Conservation (phyloP, 2,888 invertebrate genomes). For the Epiperipatus broadwayi region DNA sequence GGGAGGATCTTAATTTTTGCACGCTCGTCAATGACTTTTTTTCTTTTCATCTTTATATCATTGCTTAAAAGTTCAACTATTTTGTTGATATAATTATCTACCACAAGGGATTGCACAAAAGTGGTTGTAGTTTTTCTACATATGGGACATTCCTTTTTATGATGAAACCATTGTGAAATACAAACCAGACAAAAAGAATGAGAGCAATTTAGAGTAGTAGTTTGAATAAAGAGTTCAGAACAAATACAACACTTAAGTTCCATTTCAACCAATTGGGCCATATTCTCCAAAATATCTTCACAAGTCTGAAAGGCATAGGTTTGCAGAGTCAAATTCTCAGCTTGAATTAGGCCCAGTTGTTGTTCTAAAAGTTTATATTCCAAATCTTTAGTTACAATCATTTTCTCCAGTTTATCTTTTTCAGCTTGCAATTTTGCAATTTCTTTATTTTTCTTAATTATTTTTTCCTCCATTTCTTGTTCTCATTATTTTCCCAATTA, state of each 20-base stretch:
- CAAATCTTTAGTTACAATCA: too few relatives aligned
- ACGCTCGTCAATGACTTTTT: slow-evolving; percentile 35
- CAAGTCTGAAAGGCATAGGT: slow-evolving; percentile 17
- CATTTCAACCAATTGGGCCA: too few relatives aligned
- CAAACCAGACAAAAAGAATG: slow-evolving; percentile 55
- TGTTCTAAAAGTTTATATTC: too few relatives aligned
- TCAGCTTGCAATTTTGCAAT: slow-evolving; percentile 17
- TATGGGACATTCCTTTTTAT: slow-evolving; percentile 48
- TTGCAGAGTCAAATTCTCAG: too few relatives aligned
- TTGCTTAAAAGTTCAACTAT: slow-evolving; percentile 42
- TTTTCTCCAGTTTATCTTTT: slow-evolving; percentile 15
- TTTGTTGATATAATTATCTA: slow-evolving; percentile 52
- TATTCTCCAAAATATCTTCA: slow-evolving; percentile 22
- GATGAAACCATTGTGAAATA: slow-evolving; percentile 47
- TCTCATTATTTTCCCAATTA: slow-evolving; percentile 21
- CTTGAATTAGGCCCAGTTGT: too few relatives aligned
- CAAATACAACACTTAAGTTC: slow-evolving; percentile 57
- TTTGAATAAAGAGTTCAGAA: slow-evolving; percentile 48
- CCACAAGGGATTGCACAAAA: slow-evolving; percentile 40
- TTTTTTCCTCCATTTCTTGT: slow-evolving; percentile 42
- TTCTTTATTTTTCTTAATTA: too few relatives aligned
- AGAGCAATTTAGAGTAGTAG: slow-evolving; percentile 47
- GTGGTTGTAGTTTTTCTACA: slow-evolving; percentile 38
- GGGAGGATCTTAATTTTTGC: too few relatives aligned
- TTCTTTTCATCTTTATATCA: slow-evolving; percentile 39